Evolutionary conservation across 1,140 invertebrate genomes (phyloP), one percentile per base, ranked within the genome.

Genomic region (silkworm (Bombyx mori)): DNA sequence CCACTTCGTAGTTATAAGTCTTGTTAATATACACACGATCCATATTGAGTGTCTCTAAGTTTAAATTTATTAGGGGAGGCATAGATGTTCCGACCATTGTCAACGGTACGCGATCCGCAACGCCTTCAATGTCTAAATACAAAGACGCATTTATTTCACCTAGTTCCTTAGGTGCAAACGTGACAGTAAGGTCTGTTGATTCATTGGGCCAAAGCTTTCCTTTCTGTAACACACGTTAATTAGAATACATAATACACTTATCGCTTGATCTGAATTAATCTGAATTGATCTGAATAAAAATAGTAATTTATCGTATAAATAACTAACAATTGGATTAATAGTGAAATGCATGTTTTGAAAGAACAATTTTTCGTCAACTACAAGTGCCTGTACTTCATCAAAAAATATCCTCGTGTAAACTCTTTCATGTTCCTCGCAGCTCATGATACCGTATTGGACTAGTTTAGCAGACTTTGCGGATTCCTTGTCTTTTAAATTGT

Each of bases 371-470:
- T 85, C 79, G 52, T 86, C 83, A 7, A 76, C 77, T 8, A 83
- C 77, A 0, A 86, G 61, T 3, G 75, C 66, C 22, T 83, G 79
- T 52, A 87, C 77, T 62, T 87, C 82, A 49, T 87, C 82, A 44
- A 61, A 78, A 55, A 85, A 84, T 64, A 87, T 84, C 45, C 84
- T 74, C 7, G 82, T 79, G 55, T 85, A 87, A 0, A 87, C 77
- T 58, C 79, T 65, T 48, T 78, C 73, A 52, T 87, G 84, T 56
- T 85, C 82, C 2, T 75, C 70, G 18, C 79, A 82, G 52, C 69
- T 82, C 42, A 84, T 47, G n/a, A 87, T 71, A 56, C 85, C 83
- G 47, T 79, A 85, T 43, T 81, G 57, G 0, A 80, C 75, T 42
- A 87, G 52, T 61, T 85, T 85, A 51, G 60, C 69, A 51, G 61